A percentile compares a stretch with the other conserved stretches of the same genome.
These are phyloP conservation scores for Pantherophis alleghaniensis DNA, from an alignment of 2,797 vertebrate species.

Conservation along the genomic window DNA sequence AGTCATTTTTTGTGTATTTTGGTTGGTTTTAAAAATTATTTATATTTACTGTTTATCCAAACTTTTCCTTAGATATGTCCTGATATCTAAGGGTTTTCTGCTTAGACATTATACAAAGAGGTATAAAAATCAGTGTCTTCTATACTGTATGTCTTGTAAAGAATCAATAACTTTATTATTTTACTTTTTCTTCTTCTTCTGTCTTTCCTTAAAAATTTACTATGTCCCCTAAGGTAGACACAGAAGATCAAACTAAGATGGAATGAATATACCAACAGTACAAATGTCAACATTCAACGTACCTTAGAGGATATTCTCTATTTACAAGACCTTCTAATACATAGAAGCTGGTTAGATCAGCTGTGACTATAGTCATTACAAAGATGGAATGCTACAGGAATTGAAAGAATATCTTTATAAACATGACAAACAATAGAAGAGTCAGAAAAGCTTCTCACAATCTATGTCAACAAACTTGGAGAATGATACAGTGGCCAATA, in stretches of 20 bases:
- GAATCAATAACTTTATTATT: background rate
- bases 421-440: background rate
- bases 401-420: background rate
- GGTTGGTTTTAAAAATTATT: background rate
- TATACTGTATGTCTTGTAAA: background rate
- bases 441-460: background rate
- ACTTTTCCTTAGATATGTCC: background rate
- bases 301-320: background rate
- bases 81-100: background rate
- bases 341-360: background rate
- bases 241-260: background rate
- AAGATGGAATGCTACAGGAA: background rate
- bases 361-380: background rate
- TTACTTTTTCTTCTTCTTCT: background rate
- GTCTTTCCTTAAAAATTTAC: background rate
- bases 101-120: background rate
- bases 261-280: background rate
- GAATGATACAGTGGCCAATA: background rate
- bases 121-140: background rate
- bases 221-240: background rate
- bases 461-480: background rate
- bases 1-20: background rate
- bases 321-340: background rate
- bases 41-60: conserved; percentile 15
- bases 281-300: background rate